A percentile compares a stretch with the other conserved stretches of the same genome.
Evolutionary conservation across 2,797 vertebrate genomes (phyloP).

Genomic region (Sebastes variabilis): DNA sequence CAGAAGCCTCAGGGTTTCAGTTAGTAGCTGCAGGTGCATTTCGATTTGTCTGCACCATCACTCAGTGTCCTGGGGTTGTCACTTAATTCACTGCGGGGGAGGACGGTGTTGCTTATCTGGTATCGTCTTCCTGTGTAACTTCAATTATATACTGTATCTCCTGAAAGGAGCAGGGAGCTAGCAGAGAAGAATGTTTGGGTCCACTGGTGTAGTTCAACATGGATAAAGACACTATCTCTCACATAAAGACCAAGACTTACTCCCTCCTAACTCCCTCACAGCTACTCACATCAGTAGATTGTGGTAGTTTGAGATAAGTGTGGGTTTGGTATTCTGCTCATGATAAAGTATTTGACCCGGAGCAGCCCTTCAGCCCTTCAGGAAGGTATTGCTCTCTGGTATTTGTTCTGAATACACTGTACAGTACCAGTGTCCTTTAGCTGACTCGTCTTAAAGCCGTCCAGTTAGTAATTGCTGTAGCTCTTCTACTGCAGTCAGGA

Average conservation of each 20-base stretch:
- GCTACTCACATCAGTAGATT: conserved; percentile 14
- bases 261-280: conserved; percentile 5
- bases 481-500: neutral
- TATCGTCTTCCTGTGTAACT: conserved; percentile 27
- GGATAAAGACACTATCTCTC: conserved; percentile 20
- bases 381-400: conserved; percentile 4
- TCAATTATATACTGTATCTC: conserved; percentile 42
- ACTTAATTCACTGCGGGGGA: conserved; percentile 17
- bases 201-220: neutral
- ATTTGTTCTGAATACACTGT: conserved; percentile 26
- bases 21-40: conserved; percentile 5
- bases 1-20: neutral
- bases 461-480: conserved; percentile 29
- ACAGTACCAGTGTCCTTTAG: conserved; percentile 11
- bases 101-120: conserved; percentile 30
- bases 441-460: conserved; percentile 44
- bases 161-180: conserved; percentile 11
- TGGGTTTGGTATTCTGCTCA: conserved; percentile 17
- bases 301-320: neutral
- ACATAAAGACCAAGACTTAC: neutral
- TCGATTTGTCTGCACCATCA: neutral
- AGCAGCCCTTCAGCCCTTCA: neutral
- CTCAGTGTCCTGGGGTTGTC: conserved; percentile 10
- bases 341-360: neutral
- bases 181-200: neutral